Evolutionary conservation across 2,888 invertebrate genomes (phyloP), one percentile per base, ranked within the genome.

Genomic region (Koerneria pararmatus): DNA sequence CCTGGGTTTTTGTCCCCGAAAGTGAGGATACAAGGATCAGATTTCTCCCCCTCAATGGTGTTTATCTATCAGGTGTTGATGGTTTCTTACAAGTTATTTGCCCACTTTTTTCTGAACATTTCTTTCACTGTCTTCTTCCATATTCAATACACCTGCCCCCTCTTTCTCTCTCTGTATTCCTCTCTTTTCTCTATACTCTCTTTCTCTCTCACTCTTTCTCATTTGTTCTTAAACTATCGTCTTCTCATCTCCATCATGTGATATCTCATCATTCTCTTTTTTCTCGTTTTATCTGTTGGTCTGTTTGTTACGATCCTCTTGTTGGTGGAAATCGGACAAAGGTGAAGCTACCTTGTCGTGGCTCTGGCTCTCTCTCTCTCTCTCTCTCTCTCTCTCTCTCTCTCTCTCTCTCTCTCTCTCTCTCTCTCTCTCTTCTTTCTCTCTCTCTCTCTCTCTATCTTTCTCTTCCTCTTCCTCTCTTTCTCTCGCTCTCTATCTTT

Each of bases 201-300:
- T 27, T 24, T n/a, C 58, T 29, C 19, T n/a, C 41, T n/a, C 41
- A 27, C 59, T 29, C n/a, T 22, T 22, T 19, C 27, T 59, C 59
- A n/a, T n/a, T n/a, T n/a, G n/a, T n/a, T n/a, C n/a, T n/a, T n/a
- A n/a, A n/a, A n/a, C n/a, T n/a, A n/a, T n/a, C n/a, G n/a, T n/a
- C n/a, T n/a, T n/a, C n/a, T n/a, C n/a, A n/a, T n/a, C n/a, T n/a
- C n/a, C n/a, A n/a, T n/a, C n/a, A n/a, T n/a, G n/a, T n/a, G n/a
- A n/a, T n/a, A n/a, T n/a, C n/a, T n/a, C n/a, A n/a, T n/a, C n/a
- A n/a, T n/a, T n/a, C n/a, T n/a, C n/a, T n/a, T n/a, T 48, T 59
- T 59, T 59, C 59, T 46, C 59, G 46, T 59, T 59, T 35, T 48
- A 34, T 58, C 51, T n/a, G 24, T 51, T 11, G 11, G 46, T 41